Base-by-base conservation (phyloP, 37 sponge, comb jelly and placozoan genomes). In the Hexactinellida sp. region DNA sequence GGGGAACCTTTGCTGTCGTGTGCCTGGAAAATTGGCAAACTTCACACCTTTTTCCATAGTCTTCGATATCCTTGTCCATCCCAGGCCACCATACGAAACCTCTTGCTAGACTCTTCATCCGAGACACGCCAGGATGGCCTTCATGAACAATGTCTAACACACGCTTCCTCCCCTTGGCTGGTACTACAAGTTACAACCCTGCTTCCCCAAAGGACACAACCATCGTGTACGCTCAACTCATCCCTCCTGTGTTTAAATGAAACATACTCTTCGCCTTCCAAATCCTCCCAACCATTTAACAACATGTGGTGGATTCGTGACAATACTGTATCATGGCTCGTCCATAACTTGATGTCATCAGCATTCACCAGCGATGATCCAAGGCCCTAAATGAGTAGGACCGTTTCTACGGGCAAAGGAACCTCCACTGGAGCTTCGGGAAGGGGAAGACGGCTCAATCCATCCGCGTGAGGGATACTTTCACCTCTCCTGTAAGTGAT, bases 381-480 rank as follows among this genome's bases (percentile, higher is more conserved):
- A 1, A 85, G 63, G 1, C 34, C 10, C 13, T 85, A 25, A 0
- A 85, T 16, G 19, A 84, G 52, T 32, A 39, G 30, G 32, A 54
- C 30, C 0, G 63, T 85, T 54, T 85, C 85, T 21, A 38, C 36
- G 1, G 55, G 85, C 54, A 85, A 3, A 5, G 63, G 85, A 24
- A 35, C 37, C 1, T n/a, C n/a, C n/a, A 54, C 85, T 35, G 82
- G 54, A 34, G 85, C 25, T 16, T 83, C 84, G 16, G 63, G 55
- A 0, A 88, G n/a, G 0, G 89, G 89, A 28, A 91, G 51, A 0
- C 89, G 85, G 37, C 88, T 85, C 28, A 89, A 38, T 1, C 55
- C 84, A 89, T 88, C 89, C 9, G 88, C 87, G 37, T 83, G 82
- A 28, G 55, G 36, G 30, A 54, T 85, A 38, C 84, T 38, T 0